phyloP scores from a whole-genome alignment of 2,113 vertebrate genomes.

The Sapayoa aenigma region DNA sequence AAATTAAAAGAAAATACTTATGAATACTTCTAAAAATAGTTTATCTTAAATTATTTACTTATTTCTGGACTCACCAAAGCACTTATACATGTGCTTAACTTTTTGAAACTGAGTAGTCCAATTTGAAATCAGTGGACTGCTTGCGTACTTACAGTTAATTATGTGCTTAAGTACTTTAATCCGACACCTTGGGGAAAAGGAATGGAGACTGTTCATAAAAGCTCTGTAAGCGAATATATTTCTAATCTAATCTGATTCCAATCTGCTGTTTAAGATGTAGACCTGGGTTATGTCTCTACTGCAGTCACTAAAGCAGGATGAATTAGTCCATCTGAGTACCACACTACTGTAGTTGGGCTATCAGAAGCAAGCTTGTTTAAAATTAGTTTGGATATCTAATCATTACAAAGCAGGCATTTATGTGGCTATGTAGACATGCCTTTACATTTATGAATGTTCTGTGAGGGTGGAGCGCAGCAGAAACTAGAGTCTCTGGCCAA shows the following conservation, averaged over 20 bases:
- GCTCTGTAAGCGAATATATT: slow-evolving; percentile 18
- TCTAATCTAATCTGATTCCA: slow-evolving; percentile 57
- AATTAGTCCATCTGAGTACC: slow-evolving; percentile 9
- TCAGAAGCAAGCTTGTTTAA: slow-evolving; percentile 37
- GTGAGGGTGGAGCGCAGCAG: slow-evolving; percentile 18
- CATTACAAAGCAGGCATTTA: slow-evolving; percentile 31
- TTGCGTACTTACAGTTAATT: slow-evolving; percentile 53
- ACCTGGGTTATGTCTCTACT: slow-evolving; percentile 19
- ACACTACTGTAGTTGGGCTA: background rate
- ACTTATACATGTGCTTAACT: slow-evolving; percentile 49
- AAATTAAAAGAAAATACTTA: background rate
- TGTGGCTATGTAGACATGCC: slow-evolving; percentile 20
- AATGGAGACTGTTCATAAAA: slow-evolving; percentile 51
- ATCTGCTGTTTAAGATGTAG: slow-evolving; percentile 24
- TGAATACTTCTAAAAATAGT: background rate
- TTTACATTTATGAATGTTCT: slow-evolving; percentile 30
- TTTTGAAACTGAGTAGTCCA: slow-evolving; percentile 26
- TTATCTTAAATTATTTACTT: slow-evolving; percentile 52
- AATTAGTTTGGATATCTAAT: slow-evolving; percentile 24
- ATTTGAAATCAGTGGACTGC: slow-evolving; percentile 52
- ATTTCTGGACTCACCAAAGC: slow-evolving; percentile 45
- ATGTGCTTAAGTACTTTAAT: slow-evolving; percentile 55
- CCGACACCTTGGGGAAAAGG: slow-evolving; percentile 47
- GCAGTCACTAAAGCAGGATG: background rate
- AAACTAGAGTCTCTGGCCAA: background rate